Base-by-base conservation (phyloP, 2,113 vertebrate species). In the Gambusia holbrooki region DNA sequence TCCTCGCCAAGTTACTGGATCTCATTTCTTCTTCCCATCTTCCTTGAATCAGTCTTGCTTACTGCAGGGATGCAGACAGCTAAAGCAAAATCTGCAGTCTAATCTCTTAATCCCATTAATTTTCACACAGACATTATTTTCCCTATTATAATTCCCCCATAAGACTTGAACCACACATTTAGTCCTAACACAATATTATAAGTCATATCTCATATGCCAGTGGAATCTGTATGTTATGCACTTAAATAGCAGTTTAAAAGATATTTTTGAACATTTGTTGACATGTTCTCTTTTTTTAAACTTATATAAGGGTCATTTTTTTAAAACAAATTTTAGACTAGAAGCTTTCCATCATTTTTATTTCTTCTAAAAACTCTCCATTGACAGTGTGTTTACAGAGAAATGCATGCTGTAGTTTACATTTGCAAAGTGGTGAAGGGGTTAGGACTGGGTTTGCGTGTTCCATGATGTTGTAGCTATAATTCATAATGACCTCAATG, bases 81-180 rank as follows among this genome's bases (percentile, higher is more conserved):
- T 68, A 60, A n/a, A 19, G 25, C 8, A 25, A 89, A 82, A 87
- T 89, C 82, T 71, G 64, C 64, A 68, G 62, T 91, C 75, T 91
- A 91, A 92, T 93, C 89, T 90, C 73, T 68, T 90, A 93, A 93
- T 94, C 87, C 89, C 82, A 90, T 93, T 93, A 92, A 93, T 94
- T 92, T 93, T 90, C 77, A 80, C 87, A 87, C 74, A 85, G 71
- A 76, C 86, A 91, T 91, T 91, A 88, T 88, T 84, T 71, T 77
- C 35, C 66, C 61, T 61, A 70, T 68, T 42, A 58, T 90, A 90
- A 93, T 91, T 83, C 84, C 29, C 72, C 78, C 37, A 12, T 45
- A 71, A 87, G 84, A 82, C 76, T 30, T 40, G 35, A 66, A 68
- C 65, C 82, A 76, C 82, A 86, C 77, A 79, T 80, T 58, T n/a